phyloP scores from a whole-genome alignment of 2,888 invertebrate genomes.

The Amphimallon solstitiale region DNA sequence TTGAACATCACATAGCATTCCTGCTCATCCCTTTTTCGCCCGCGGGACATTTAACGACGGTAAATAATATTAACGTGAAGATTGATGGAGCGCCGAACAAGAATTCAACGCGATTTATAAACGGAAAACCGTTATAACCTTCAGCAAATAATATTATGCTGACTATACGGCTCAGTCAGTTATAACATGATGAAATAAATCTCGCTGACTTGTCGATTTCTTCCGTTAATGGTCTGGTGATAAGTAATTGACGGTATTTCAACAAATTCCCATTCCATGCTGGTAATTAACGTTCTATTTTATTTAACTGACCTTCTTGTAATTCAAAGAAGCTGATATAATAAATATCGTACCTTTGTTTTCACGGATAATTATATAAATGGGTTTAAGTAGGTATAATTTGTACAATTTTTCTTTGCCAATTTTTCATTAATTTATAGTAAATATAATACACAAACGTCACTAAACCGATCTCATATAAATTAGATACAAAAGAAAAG shows the following conservation, averaged over 20 bases:
- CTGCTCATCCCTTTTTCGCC: background rate
- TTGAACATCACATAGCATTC: background rate
- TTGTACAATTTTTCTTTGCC: too few relatives aligned
- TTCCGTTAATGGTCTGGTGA: background rate
- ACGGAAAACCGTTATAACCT: background rate
- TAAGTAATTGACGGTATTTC: background rate
- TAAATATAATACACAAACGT: too few relatives aligned
- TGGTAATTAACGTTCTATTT: background rate
- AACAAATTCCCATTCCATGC: background rate
- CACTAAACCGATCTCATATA: too few relatives aligned
- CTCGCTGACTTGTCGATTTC: constrained; percentile 8
- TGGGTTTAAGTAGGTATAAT: too few relatives aligned
- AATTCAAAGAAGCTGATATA: too few relatives aligned
- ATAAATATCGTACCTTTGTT: too few relatives aligned
- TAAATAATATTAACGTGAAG: background rate
- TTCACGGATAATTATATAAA: too few relatives aligned
- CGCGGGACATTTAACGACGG: constrained; percentile 7
- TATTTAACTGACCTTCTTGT: too few relatives aligned
- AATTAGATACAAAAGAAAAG: too few relatives aligned
- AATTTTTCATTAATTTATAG: too few relatives aligned
- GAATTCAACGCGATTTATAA: background rate
- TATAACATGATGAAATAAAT: background rate
- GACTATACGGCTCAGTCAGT: background rate
- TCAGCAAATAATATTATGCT: constrained; percentile 4
- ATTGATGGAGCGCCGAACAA: background rate